phyloP scores from a whole-genome alignment of 1,140 invertebrate genomes.

The Pseudomyrmex flavicornis region DNA sequence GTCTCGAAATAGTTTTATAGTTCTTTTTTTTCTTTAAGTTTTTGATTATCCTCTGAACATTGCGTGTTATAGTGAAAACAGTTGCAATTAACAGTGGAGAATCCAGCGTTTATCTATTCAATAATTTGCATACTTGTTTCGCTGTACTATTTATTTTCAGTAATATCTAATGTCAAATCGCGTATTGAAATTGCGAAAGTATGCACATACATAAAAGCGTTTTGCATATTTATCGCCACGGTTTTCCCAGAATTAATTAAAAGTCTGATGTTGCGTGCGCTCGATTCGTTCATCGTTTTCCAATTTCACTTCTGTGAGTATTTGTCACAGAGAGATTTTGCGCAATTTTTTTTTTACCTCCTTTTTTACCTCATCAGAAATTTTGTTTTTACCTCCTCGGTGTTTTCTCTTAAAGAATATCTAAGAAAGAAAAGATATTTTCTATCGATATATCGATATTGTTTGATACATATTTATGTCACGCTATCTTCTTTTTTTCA shows the following conservation, averaged over 20 bases:
- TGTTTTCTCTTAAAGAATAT: too few relatives aligned
- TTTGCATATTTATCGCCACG: conserved; percentile 41
- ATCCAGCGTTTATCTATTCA: conserved; percentile 39
- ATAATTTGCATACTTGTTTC: conserved; percentile 51
- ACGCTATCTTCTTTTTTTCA: not conserved
- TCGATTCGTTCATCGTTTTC: not conserved
- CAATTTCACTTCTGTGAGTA: not conserved
- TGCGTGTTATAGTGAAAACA: not conserved
- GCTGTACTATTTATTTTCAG: conserved; percentile 43
- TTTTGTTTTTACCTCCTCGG: too few relatives aligned
- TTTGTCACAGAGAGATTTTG: not conserved
- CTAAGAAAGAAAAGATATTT: too few relatives aligned
- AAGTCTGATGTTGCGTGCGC: not conserved
- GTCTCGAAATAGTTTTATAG: not conserved
- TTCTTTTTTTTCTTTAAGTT: conserved; percentile 5
- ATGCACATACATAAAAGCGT: conserved; percentile 41
- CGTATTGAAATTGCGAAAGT: conserved; percentile 24
- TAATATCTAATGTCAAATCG: conserved; percentile 46
- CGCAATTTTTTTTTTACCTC: not conserved
- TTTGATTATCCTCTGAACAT: not conserved
- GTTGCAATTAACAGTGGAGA: conserved; percentile 21
- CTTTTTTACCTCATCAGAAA: too few relatives aligned
- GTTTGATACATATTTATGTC: conserved; percentile 8
- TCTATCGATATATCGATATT: too few relatives aligned
- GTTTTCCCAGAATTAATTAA: conserved; percentile 24